Conservation (phyloP, 2,797 vertebrate genomes). For the Oryzias sinensis region DNA sequence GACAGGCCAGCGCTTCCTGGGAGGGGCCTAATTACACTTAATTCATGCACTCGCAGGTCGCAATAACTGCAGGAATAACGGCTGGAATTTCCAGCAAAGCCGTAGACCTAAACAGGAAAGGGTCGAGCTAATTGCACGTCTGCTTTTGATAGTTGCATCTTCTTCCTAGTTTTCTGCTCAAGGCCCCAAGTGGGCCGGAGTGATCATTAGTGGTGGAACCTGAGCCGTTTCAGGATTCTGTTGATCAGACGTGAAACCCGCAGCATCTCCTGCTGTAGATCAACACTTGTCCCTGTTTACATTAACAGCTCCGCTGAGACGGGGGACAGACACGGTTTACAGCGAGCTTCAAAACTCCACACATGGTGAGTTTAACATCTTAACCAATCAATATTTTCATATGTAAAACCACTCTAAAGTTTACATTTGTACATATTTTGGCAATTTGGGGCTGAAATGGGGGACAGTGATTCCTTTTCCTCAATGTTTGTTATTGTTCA, state of each 20-base stretch:
- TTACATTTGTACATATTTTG: no score
- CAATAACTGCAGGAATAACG: slow-evolving; percentile 31
- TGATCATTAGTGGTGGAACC: slow-evolving; percentile 19
- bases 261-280: slow-evolving; percentile 35
- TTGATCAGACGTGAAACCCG: slow-evolving; percentile 18
- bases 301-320: slow-evolving; percentile 82
- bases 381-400: neutral
- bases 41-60: slow-evolving; percentile 55
- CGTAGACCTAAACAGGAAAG: slow-evolving; percentile 77
- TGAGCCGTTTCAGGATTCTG: slow-evolving; percentile 23
- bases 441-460: no score
- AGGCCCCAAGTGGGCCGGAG: slow-evolving; percentile 17
- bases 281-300: slow-evolving; percentile 43
- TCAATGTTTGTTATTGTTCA: no score
- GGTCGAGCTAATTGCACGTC: slow-evolving; percentile 55
- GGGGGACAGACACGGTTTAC: slow-evolving; percentile 92
- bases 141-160: slow-evolving; percentile 21
- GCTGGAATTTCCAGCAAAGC: slow-evolving; percentile 45
- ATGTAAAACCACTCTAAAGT: no score
- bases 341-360: slow-evolving; percentile 88
- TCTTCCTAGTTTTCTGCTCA: slow-evolving; percentile 6
- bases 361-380: slow-evolving; percentile 80
- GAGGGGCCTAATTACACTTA: slow-evolving; percentile 69
- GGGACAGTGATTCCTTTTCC: no score
- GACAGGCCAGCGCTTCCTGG: slow-evolving; percentile 53